Evolutionary conservation across 2,888 invertebrate species (phyloP), one percentile per base, ranked within the genome.

Genomic region (Ennomos fuscantarius): DNA sequence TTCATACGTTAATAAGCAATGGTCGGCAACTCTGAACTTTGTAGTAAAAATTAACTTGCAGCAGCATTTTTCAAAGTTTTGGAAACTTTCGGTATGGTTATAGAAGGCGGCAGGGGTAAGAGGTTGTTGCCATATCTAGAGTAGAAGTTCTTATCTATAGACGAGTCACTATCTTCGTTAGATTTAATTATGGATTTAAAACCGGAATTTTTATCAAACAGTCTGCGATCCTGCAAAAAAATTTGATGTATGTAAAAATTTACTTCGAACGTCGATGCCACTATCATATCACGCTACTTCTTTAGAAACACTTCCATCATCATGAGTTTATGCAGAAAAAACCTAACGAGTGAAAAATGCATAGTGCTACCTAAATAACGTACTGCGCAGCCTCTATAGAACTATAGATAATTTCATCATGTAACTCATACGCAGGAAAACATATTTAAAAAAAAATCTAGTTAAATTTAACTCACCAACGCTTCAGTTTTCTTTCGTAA

Each of bases 401-500:
- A 2, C 1, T 1, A 3, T 15, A 15, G 15, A 3, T 15, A 15
- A 1, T 24, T 24, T 24, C 24, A 24, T 24, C 24, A 6, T 6
- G 6, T 24, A 24, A 24, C 24, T 24, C 15, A 6, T 24, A 24
- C 1, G 6, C 6, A n/a, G n/a, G 2, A 24, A 24, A 6, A 24
- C 24, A 24, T 24, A 24, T 1, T 1, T 15, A 6, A 6, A 9
- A 8, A 6, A 37, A 12, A 37, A 39, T 24, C 9, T 37, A 9
- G 40, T 6, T 35, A 24, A 24, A 24, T 39, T n/a, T 9, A 65
- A 87, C 93, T 91, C 81, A 94, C 94, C 90, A 93, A 84, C 68
- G 93, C 92, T 81, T 95, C 95, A 82, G 95, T 95, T 87, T 94
- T 94, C 87, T 95, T 95, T 74, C 94, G 94, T 73, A 96, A 92